These are phyloP conservation scores for Scolopax bukidnonensis DNA, from an alignment of 2,797 vertebrate species.

Conservation along the genomic window DNA sequence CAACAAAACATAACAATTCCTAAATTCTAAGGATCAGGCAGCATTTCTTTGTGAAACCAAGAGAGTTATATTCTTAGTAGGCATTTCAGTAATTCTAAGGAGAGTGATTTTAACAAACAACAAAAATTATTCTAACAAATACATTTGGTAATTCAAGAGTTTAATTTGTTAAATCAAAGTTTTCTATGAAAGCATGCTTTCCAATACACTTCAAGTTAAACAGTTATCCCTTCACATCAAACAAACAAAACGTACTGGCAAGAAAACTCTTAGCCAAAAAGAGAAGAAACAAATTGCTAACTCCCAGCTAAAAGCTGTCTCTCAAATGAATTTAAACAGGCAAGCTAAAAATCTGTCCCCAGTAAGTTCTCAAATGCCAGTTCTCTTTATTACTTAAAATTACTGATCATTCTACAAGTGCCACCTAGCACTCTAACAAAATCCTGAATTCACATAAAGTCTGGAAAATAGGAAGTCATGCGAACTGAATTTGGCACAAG, in stretches of 20 bases:
- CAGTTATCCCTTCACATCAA: background rate
- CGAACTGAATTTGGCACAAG: background rate
- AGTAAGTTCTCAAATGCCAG: background rate
- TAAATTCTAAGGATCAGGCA: background rate
- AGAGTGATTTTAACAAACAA: background rate
- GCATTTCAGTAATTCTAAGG: background rate
- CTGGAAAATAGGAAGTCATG: background rate
- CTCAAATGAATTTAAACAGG: background rate
- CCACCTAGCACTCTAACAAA: background rate
- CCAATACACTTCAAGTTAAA: background rate
- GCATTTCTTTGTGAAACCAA: background rate
- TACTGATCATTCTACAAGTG: rapidly evolving
- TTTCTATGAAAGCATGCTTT: background rate
- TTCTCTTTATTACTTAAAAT: background rate
- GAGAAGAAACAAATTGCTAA: background rate
- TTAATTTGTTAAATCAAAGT: background rate
- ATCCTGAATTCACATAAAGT: rapidly evolving
- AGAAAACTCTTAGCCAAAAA: background rate
- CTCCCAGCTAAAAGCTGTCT: background rate
- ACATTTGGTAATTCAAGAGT: background rate
- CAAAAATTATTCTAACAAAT: background rate
- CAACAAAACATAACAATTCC: background rate
- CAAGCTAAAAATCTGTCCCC: background rate
- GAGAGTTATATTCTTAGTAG: background rate
- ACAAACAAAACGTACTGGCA: background rate